Conservation (phyloP, 1,140 invertebrate species). For the Caenorhabditis brenneri region DNA sequence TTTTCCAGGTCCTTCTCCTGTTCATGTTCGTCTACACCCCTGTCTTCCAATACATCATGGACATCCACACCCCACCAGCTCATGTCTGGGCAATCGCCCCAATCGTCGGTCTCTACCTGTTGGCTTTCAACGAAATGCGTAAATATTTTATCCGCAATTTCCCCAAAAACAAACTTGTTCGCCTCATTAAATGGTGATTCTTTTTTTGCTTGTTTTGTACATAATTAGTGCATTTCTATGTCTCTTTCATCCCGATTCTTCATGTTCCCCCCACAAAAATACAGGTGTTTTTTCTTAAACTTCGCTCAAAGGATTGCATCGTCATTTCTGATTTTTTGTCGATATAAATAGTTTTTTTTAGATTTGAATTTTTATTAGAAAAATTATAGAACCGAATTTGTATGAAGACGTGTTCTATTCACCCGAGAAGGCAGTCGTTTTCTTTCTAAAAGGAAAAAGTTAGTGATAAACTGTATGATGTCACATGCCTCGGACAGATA, state of each 20-base stretch:
- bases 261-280: too few species aligned
- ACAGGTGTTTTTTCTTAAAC: too few species aligned
- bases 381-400: too few species aligned
- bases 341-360: too few species aligned
- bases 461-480: too few species aligned
- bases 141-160: conserved; percentile 61
- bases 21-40: conserved; percentile 69
- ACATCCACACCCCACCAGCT: conserved; percentile 60
- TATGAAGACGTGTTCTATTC: too few species aligned
- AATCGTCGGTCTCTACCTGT: conserved; percentile 56
- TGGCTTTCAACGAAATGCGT: conserved; percentile 58
- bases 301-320: too few species aligned
- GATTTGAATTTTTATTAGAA: too few species aligned
- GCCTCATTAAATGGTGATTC: conserved; percentile 63
- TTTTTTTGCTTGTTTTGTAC: background rate
- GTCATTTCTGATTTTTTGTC: too few species aligned
- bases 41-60: conserved; percentile 70
- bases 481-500: too few species aligned
- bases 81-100: conserved; percentile 54
- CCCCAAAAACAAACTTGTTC: conserved; percentile 64
- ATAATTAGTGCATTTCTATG: background rate
- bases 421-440: too few species aligned
- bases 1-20: conserved; percentile 60
- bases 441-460: too few species aligned
- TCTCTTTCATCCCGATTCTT: conserved; percentile 23